A percentile compares a stretch with the other conserved stretches of the same genome.
Conservation (phyloP, 2,113 vertebrate species). For the Spea multiplicata region DNA sequence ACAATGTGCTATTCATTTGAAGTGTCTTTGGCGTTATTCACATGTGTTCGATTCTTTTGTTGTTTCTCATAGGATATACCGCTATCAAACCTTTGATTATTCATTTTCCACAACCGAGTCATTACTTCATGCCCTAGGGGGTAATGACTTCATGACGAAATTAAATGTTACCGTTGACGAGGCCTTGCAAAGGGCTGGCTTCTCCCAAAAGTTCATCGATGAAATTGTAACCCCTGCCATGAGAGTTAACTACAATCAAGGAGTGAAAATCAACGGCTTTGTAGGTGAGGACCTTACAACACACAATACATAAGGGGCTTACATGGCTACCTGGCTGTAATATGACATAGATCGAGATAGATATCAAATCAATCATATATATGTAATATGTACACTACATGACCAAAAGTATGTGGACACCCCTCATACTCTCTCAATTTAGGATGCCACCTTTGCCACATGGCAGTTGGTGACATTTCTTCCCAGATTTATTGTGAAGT, state of each 20-base stretch:
- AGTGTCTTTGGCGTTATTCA: too few relatives aligned
- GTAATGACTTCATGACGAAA: conserved; percentile 66
- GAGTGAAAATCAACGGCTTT: conserved; percentile 72
- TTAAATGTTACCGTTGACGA: conserved; percentile 83
- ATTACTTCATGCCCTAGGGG: conserved; percentile 83
- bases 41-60: not conserved
- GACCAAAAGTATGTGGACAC: too few relatives aligned
- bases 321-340: not conserved
- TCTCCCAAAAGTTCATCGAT: conserved; percentile 84
- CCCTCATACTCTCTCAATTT: too few relatives aligned
- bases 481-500: too few relatives aligned
- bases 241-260: conserved; percentile 81
- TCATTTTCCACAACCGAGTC: conserved; percentile 84
- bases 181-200: conserved; percentile 77
- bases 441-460: too few relatives aligned
- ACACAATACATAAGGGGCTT: not conserved
- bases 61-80: conserved; percentile 78
- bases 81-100: conserved; percentile 87
- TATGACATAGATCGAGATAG: too few relatives aligned
- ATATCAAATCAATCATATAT: too few relatives aligned
- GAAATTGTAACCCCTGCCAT: conserved; percentile 76
- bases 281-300: conserved; percentile 70
- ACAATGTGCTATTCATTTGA: too few relatives aligned
- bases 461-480: too few relatives aligned
- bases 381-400: too few relatives aligned